These are phyloP conservation scores for Silurus glanis DNA, from an alignment of 2,113 vertebrate species.

Conservation along the genomic window DNA sequence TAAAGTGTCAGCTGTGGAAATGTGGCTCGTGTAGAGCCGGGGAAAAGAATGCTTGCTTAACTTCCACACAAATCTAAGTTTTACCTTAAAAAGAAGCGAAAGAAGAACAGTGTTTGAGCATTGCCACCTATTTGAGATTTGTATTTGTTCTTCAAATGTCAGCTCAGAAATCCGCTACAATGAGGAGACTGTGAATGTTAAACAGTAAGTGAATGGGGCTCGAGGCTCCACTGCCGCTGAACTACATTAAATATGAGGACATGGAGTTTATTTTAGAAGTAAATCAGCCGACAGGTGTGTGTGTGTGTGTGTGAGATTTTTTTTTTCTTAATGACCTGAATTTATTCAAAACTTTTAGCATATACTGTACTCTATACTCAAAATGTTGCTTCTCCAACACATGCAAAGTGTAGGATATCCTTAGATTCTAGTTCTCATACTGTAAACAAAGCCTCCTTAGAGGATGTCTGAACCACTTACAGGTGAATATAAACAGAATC, in stretches of 20 bases:
- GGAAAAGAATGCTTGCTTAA: conserved; percentile 59
- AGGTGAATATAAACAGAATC: conserved; percentile 20
- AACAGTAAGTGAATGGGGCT: conserved; percentile 56
- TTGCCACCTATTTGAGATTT: conserved; percentile 72
- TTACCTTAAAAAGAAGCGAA: conserved; percentile 70
- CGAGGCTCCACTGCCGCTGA: conserved; percentile 27
- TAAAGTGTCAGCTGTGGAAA: conserved; percentile 47
- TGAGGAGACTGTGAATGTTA: conserved; percentile 64
- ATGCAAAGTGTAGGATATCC: conserved; percentile 38
- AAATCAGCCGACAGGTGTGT: conserved; percentile 34
- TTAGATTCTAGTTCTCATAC: conserved; percentile 31
- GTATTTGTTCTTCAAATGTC: conserved; percentile 80
- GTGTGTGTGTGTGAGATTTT: background rate
- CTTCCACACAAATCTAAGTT: conserved; percentile 71
- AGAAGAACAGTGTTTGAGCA: conserved; percentile 58
- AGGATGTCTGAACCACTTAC: conserved; percentile 25
- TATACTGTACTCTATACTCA: conserved; percentile 23
- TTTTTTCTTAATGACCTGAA: conserved; percentile 6
- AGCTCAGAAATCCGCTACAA: conserved; percentile 71
- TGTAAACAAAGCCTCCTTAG: conserved; percentile 32
- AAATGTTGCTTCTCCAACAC: background rate
- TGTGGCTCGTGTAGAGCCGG: conserved; percentile 57
- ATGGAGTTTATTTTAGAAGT: conserved; percentile 14
- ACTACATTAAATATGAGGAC: conserved; percentile 38
- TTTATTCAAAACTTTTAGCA: background rate